Conservation (phyloP, 2,113 vertebrate genomes). For the Anarhynchus alexandrinus region DNA sequence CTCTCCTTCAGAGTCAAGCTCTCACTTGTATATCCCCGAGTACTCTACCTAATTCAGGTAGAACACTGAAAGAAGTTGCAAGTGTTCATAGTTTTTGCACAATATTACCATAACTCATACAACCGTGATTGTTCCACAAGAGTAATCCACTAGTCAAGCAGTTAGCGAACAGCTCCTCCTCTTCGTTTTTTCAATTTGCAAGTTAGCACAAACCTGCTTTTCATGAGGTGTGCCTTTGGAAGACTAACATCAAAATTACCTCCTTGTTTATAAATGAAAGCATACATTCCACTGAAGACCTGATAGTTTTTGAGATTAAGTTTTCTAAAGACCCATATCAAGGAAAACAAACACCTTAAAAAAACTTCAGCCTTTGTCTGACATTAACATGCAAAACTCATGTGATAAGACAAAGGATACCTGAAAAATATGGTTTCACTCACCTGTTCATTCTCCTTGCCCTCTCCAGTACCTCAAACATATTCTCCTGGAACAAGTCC, state of each 20-base stretch:
- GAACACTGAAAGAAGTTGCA: not conserved
- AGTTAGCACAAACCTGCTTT: not conserved
- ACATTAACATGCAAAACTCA: not conserved
- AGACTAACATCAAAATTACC: not conserved
- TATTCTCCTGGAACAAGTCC: constrained; percentile 98
- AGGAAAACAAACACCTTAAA: not conserved
- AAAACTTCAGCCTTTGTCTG: not conserved
- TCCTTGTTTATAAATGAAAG: not conserved
- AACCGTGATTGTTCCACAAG: not conserved
- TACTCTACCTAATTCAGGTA: not conserved
- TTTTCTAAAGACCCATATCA: not conserved
- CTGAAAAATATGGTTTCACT: not conserved
- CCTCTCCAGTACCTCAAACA: constrained; percentile 97
- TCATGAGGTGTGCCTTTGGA: not conserved
- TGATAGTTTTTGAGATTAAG: not conserved
- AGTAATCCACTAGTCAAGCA: not conserved
- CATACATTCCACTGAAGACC: not conserved
- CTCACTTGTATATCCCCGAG: not conserved
- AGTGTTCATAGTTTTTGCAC: not conserved
- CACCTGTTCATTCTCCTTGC: constrained; percentile 93
- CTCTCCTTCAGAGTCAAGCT: not conserved
- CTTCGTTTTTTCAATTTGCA: not conserved
- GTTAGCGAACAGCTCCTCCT: not conserved
- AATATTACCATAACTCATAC: not conserved
- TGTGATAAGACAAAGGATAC: not conserved